A percentile compares a stretch with the other conserved stretches of the same genome.
Conservation (phyloP, 2,113 vertebrate genomes). For the Mesoclemmys tuberculata region DNA sequence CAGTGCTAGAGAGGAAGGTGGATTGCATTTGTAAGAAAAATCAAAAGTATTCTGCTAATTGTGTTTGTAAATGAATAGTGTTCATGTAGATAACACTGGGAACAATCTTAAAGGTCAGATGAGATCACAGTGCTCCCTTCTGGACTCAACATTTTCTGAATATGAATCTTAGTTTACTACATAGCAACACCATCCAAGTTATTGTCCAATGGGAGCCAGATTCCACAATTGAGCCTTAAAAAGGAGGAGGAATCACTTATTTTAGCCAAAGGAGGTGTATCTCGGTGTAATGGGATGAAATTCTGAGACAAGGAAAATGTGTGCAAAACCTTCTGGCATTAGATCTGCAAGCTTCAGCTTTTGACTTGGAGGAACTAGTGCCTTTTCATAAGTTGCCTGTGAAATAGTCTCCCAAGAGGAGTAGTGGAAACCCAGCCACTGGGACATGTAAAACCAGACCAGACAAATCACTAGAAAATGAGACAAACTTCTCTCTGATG, state of each 20-base stretch:
- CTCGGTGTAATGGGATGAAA: neutral
- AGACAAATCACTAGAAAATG: neutral
- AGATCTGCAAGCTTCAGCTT: neutral
- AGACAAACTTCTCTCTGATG: neutral
- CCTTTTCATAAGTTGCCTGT: neutral
- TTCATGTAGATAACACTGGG: neutral
- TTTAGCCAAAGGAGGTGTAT: neutral
- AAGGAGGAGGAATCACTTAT: neutral
- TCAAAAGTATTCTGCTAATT: neutral
- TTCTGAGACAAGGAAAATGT: neutral
- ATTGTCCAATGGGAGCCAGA: neutral
- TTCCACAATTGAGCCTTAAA: neutral
- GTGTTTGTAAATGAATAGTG: neutral
- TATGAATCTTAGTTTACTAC: neutral
- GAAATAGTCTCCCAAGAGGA: neutral
- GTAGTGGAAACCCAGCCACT: neutral
- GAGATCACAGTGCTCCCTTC: neutral
- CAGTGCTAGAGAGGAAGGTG: neutral
- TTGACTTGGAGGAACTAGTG: rapidly evolving
- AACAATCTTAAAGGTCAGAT: neutral
- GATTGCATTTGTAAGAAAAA: neutral
- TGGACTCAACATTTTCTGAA: neutral
- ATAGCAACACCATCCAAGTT: neutral
- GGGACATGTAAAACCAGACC: neutral
- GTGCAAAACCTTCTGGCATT: neutral